phyloP scores from a whole-genome alignment of 1,140 invertebrate species.

The Scaptomyza montana region DNA sequence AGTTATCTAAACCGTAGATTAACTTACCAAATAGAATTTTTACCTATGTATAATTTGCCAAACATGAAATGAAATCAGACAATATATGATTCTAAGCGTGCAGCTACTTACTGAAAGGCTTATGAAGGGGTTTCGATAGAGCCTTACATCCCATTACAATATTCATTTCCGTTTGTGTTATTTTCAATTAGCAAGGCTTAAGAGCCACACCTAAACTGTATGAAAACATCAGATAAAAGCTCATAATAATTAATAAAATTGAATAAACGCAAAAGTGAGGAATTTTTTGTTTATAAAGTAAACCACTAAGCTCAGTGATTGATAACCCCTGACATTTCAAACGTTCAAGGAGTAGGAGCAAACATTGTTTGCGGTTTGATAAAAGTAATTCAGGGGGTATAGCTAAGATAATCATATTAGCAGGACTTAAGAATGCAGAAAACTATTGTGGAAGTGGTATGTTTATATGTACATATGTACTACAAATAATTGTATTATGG shows the following conservation, averaged over 20 bases:
- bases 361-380: not conserved
- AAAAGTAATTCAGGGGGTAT: not conserved
- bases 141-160: not conserved
- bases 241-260: slow-evolving; percentile 78
- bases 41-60: slow-evolving; percentile 48
- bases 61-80: slow-evolving; percentile 37
- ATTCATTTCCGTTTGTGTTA: slow-evolving; percentile 41
- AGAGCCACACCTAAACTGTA: slow-evolving; percentile 55
- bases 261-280: slow-evolving; percentile 58
- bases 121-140: not conserved
- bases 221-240: slow-evolving; percentile 66
- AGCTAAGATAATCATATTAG: slow-evolving; percentile 29
- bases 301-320: slow-evolving; percentile 51
- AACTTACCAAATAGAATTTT: slow-evolving; percentile 20
- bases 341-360: slow-evolving; percentile 18
- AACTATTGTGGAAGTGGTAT: slow-evolving; percentile 14
- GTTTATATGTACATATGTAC: not conserved
- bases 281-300: slow-evolving; percentile 45
- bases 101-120: slow-evolving; percentile 16
- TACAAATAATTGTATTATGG: no score
- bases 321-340: slow-evolving; percentile 51
- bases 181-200: slow-evolving; percentile 74
- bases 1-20: slow-evolving; percentile 19
- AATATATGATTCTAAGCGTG: slow-evolving; percentile 35
- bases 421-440: slow-evolving; percentile 15